phyloP scores from a whole-genome alignment of 2,797 vertebrate genomes.

The Macrochelys suwanniensis region DNA sequence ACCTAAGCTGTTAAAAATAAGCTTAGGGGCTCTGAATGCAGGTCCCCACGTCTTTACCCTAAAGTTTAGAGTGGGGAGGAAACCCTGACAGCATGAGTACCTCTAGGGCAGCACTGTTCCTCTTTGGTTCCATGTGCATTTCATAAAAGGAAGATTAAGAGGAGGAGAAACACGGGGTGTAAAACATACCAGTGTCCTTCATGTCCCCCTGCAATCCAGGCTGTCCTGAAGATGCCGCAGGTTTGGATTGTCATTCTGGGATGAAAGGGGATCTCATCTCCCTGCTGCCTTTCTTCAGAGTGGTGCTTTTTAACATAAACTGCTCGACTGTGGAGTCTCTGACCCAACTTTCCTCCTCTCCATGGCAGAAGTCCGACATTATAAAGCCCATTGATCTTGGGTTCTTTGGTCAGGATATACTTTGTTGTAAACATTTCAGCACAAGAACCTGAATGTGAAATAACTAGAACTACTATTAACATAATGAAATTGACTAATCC shows the following conservation, averaged over 20 bases:
- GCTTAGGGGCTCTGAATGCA: no score
- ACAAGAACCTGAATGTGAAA: not conserved
- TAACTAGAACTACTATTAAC: no score
- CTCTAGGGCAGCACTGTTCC: not conserved
- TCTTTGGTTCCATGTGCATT: not conserved
- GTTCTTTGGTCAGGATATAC: not conserved
- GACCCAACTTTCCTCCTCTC: not conserved
- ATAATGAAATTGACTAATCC: no score
- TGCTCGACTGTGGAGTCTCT: not conserved
- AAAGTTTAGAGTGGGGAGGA: no score
- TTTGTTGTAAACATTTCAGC: not conserved
- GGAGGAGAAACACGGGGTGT: not conserved
- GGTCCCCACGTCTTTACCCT: no score
- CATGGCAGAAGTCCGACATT: not conserved
- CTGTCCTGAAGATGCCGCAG: not conserved
- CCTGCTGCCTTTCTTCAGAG: not conserved
- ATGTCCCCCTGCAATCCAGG: not conserved
- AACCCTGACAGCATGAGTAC: no score
- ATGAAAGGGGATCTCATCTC: not conserved
- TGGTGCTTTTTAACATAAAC: not conserved
- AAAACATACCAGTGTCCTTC: not conserved
- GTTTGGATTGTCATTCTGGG: rapidly evolving
- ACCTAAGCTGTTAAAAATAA: no score
- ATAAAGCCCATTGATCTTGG: not conserved
- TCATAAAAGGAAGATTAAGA: not conserved